A percentile compares a stretch with the other conserved stretches of the same genome.
phyloP scores from a whole-genome alignment of 1,140 invertebrate genomes.

The Charaxes varanes region DNA sequence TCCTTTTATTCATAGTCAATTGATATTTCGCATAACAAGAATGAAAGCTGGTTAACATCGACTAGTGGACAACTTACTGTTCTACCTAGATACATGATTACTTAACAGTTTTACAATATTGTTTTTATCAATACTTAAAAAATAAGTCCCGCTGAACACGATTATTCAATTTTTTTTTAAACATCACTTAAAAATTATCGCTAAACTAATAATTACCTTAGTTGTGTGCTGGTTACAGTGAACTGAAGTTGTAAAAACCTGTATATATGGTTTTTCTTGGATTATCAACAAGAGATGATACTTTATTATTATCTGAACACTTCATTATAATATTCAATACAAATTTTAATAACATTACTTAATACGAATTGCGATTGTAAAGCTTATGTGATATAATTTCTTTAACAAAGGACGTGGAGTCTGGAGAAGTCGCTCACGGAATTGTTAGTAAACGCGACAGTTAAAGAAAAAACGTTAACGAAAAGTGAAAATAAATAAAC shows the following conservation, averaged over 20 bases:
- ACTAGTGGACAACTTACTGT: conserved; percentile 65
- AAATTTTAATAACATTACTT: conserved; percentile 59
- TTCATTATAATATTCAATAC: conserved; percentile 60
- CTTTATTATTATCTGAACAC: conserved; percentile 67
- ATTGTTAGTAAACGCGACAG: conserved; percentile 41
- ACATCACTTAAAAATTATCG: conserved; percentile 64
- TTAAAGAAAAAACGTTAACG: conserved; percentile 54
- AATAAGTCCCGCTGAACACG: conserved; percentile 68
- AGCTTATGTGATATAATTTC: conserved; percentile 46
- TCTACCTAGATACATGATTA: conserved; percentile 68
- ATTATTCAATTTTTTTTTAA: conserved; percentile 58
- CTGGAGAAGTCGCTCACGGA: conserved; percentile 43
- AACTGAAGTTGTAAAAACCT: conserved; percentile 40
- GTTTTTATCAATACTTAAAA: conserved; percentile 63
- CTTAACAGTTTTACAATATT: conserved; percentile 70
- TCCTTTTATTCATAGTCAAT: conserved; percentile 52
- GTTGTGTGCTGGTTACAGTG: conserved; percentile 63
- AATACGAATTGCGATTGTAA: conserved; percentile 57
- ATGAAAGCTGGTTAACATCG: conserved; percentile 62
- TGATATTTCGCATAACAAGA: conserved; percentile 66
- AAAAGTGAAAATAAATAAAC: conserved; percentile 63
- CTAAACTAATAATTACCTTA: conserved; percentile 67
- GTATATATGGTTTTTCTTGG: conserved; percentile 36
- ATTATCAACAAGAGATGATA: conserved; percentile 48
- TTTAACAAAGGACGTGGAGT: conserved; percentile 53